Evolutionary conservation across 2,113 vertebrate species (phyloP).

Genomic region (Acinonyx jubatus): DNA sequence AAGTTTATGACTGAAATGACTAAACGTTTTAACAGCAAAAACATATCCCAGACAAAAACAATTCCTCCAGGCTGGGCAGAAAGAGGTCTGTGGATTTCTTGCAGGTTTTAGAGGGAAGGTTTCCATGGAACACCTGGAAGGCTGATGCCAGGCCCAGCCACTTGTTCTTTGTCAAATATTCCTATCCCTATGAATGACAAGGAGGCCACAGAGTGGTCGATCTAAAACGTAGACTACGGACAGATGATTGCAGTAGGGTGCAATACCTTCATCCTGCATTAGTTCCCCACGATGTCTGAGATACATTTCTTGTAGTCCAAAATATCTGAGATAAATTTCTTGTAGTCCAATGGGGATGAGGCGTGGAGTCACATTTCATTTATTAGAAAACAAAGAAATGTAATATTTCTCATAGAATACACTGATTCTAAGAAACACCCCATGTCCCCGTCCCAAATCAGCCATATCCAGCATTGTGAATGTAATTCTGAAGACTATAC

Average conservation of each 20-base stretch:
- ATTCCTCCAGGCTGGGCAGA: neutral
- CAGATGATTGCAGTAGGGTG: no score
- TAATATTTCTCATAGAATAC: neutral
- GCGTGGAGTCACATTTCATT: neutral
- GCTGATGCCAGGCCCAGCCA: neutral
- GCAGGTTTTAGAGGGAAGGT: neutral
- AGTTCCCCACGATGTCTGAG: neutral
- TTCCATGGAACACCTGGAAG: neutral
- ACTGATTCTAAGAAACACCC: neutral
- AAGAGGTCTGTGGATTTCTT: neutral
- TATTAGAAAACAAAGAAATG: neutral
- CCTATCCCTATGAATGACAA: neutral
- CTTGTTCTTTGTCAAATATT: neutral
- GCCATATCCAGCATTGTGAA: neutral
- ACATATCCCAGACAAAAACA: neutral
- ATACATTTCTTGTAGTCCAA: neutral
- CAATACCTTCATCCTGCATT: neutral
- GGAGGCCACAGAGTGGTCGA: no score
- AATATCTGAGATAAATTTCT: neutral
- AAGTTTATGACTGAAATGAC: neutral
- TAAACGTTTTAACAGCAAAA: neutral
- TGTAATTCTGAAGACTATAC: neutral
- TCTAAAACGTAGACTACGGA: neutral
- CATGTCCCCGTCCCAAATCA: rapidly evolving
- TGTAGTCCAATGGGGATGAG: neutral